These are phyloP conservation scores for Clavelina lepadiformis DNA, from an alignment of 23 tunicate species.

Conservation along the genomic window DNA sequence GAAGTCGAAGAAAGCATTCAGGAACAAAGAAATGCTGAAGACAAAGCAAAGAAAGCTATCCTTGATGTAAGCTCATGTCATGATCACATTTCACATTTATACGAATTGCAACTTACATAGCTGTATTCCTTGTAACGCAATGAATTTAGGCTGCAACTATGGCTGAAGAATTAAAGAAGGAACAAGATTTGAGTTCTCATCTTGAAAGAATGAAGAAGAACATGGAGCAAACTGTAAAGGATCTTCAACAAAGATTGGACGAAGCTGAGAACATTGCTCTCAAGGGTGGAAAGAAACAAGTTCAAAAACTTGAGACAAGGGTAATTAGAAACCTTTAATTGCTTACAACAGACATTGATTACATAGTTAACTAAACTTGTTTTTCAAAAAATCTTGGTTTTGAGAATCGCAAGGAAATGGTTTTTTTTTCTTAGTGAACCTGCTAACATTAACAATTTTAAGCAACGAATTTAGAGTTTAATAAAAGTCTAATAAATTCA, in stretches of 20 bases:
- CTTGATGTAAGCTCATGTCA: conserved; percentile 55
- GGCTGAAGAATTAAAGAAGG: conserved; percentile 97
- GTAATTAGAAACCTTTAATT: conserved; percentile 35
- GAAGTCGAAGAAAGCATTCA: conserved; percentile 97
- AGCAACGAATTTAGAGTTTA: no score
- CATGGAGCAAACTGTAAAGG: conserved; percentile 93
- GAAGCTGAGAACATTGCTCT: conserved; percentile 97
- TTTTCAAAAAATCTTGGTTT: background rate
- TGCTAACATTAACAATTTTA: background rate
- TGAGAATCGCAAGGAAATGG: background rate
- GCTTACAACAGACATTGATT: no score
- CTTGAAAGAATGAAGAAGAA: conserved; percentile 99
- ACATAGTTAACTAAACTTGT: background rate
- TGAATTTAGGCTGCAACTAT: conserved; percentile 73
- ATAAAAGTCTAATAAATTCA: no score
- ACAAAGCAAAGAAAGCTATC: conserved; percentile 92
- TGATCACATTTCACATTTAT: background rate
- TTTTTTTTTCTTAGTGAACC: background rate
- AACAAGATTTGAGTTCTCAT: conserved; percentile 94
- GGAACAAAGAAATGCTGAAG: conserved; percentile 94
- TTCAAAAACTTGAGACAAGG: conserved; percentile 86
- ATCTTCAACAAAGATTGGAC: conserved; percentile 89
- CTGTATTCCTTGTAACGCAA: background rate
- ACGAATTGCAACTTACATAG: no score
- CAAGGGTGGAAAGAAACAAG: conserved; percentile 98